Conservation (phyloP, 1,140 invertebrate species). For the Apis cerana region DNA sequence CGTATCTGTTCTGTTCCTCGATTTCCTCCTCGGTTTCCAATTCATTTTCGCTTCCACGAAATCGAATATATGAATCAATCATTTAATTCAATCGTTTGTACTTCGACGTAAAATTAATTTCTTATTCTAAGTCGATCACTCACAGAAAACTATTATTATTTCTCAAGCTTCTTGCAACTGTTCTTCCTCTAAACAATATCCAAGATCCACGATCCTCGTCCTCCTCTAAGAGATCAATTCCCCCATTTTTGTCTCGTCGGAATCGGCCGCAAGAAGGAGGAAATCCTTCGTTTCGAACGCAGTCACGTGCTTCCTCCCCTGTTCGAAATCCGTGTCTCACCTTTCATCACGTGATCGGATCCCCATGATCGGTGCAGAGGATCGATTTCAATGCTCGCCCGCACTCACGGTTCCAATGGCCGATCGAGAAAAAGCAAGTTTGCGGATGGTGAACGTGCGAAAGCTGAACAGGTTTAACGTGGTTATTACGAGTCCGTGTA, state of each 20-base stretch:
- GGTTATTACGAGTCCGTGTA: conserved; percentile 21
- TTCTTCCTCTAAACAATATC: too few relatives aligned
- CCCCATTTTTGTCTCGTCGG: too few relatives aligned
- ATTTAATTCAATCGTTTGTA: not conserved
- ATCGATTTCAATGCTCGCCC: not conserved
- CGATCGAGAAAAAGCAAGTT: conserved; percentile 32
- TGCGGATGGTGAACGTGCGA: conserved; percentile 39
- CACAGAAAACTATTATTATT: too few relatives aligned
- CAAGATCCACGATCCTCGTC: too few relatives aligned
- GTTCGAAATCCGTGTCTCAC: not conserved
- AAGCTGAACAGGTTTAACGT: conserved; percentile 45
- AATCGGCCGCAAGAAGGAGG: not conserved
- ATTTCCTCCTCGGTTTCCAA: not conserved
- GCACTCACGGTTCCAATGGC: conserved; percentile 1
- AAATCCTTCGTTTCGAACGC: not conserved
- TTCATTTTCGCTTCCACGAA: not conserved
- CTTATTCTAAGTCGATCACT: not conserved
- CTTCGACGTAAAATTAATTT: not conserved
- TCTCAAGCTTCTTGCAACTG: too few relatives aligned
- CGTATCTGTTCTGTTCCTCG: too few relatives aligned
- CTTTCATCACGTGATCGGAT: conserved; percentile 23
- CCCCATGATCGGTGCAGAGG: not conserved
- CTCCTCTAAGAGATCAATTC: too few relatives aligned
- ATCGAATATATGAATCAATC: not conserved
- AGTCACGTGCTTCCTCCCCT: not conserved